Percentiles rank a stretch among this genome's conserved stretches.
phyloP scores from a whole-genome alignment of 2,797 vertebrate species.

The Mormyrops attenuatus region DNA sequence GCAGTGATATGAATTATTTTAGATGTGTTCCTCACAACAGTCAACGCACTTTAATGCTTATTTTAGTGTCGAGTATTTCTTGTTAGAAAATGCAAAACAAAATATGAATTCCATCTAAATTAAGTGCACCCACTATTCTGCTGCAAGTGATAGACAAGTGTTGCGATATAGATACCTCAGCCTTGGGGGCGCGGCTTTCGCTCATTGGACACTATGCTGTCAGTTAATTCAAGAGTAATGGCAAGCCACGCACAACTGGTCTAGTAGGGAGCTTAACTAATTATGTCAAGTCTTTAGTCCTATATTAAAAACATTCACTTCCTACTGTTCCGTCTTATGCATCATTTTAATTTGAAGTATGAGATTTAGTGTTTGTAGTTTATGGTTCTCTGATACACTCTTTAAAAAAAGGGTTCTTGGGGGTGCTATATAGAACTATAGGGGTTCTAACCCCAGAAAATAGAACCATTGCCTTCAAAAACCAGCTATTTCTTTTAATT shows the following conservation, averaged over 20 bases:
- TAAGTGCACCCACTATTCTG: conserved; percentile 9
- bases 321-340: no score
- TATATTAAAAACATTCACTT: background rate
- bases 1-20: background rate
- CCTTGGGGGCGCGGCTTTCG: conserved; percentile 34
- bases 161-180: conserved; percentile 34
- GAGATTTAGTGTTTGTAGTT: no score
- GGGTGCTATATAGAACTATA: no score
- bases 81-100: background rate
- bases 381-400: no score
- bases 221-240: background rate
- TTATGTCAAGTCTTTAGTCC: background rate
- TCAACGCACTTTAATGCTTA: background rate
- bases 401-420: no score
- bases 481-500: no score
- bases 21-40: background rate
- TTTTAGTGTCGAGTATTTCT: background rate
- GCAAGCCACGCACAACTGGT: background rate
- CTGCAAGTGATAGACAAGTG: conserved; percentile 35
- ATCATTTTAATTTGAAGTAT: no score
- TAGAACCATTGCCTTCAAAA: no score
- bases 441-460: no score
- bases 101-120: background rate
- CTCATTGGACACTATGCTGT: conserved; percentile 18
- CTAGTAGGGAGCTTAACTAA: background rate